These are phyloP conservation scores for Poecilus cupreus DNA, from an alignment of 2,888 invertebrate genomes.

Conservation along the genomic window DNA sequence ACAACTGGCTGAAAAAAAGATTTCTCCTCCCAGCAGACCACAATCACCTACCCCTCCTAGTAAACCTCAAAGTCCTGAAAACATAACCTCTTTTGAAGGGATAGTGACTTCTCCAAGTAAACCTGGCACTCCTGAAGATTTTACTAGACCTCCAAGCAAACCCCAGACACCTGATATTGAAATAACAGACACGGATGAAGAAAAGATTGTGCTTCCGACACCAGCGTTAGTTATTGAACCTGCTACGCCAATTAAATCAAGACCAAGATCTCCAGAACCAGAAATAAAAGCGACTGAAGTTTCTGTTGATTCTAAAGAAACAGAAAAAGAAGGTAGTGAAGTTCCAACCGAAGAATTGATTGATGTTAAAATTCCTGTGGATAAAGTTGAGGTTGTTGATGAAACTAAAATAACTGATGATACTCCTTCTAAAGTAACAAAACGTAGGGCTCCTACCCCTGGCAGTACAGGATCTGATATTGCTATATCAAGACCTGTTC, in stretches of 20 bases:
- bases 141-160: not conserved
- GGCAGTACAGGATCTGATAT: constrained; percentile 62
- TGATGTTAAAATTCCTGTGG: constrained; percentile 10
- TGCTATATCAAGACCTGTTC: constrained; percentile 73
- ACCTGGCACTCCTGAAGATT: constrained; percentile 35
- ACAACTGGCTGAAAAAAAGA: constrained; percentile 45
- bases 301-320: constrained; percentile 37
- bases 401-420: constrained; percentile 71
- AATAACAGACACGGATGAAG: constrained; percentile 1
- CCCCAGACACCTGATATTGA: constrained; percentile 33
- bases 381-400: constrained; percentile 49
- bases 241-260: constrained; percentile 43
- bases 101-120: not conserved
- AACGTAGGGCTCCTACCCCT: constrained; percentile 69
- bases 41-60: not conserved
- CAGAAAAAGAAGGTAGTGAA: constrained; percentile 6
- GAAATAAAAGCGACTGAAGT: not conserved
- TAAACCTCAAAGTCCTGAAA: constrained; percentile 42
- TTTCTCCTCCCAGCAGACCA: constrained; percentile 34
- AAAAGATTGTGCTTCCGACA: not conserved
- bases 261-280: constrained; percentile 26
- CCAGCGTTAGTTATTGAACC: constrained; percentile 47
- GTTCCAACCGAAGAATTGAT: constrained; percentile 35
- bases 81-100: not conserved
- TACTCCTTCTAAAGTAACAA: constrained; percentile 75